phyloP scores from a whole-genome alignment of 2,888 invertebrate genomes.

The Synergus laeviventris region DNA sequence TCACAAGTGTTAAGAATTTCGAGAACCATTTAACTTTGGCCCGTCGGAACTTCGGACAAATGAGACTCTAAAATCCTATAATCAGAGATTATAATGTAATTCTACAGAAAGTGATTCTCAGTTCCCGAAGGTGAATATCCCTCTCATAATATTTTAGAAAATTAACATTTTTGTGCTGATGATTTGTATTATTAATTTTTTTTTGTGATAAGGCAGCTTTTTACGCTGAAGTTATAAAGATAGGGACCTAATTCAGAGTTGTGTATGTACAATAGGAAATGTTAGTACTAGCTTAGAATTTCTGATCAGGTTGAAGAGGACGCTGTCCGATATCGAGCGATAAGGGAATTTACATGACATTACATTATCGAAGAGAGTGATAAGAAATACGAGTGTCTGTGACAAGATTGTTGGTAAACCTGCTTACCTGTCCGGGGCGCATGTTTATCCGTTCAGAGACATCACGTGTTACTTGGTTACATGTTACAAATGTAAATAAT shows the following conservation, averaged over 20 bases:
- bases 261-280: background rate
- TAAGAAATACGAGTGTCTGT: slow-evolving; percentile 49
- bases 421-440: slow-evolving; percentile 29
- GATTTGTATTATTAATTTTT: background rate
- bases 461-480: slow-evolving; percentile 50
- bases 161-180: background rate
- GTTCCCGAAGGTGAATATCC: too few species aligned
- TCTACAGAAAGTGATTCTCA: too few species aligned
- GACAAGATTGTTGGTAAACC: background rate
- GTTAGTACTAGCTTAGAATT: slow-evolving; percentile 12
- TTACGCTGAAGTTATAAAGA: background rate
- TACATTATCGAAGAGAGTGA: slow-evolving; percentile 57
- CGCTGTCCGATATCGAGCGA: slow-evolving; percentile 45
- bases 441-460: slow-evolving; percentile 46
- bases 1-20: slow-evolving; percentile 57
- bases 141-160: too few species aligned
- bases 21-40: slow-evolving; percentile 57
- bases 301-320: slow-evolving; percentile 23
- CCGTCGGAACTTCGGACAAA: slow-evolving; percentile 18
- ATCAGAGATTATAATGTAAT: background rate
- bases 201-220: background rate
- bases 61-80: background rate
- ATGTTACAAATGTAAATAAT: slow-evolving; percentile 48
- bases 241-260: background rate
- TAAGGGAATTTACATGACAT: slow-evolving; percentile 57